A percentile compares a stretch with the other conserved stretches of the same genome.
Conservation (phyloP, 2,797 vertebrate genomes). For the Ambastaia sidthimunki region DNA sequence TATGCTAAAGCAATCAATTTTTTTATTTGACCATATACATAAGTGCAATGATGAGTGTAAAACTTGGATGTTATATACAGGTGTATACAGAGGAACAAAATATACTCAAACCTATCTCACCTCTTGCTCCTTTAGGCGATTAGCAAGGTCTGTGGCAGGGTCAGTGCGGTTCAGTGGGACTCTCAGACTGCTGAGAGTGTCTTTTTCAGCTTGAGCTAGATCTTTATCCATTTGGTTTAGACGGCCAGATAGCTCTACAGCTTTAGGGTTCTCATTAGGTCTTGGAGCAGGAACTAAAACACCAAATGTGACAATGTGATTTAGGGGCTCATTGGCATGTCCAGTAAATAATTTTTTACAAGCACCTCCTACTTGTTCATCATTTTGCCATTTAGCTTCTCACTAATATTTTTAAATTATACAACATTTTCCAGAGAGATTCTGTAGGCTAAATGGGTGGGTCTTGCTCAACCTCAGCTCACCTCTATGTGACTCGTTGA, state of each 20-base stretch:
- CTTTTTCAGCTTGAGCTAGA: slow-evolving; percentile 78
- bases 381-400: not conserved
- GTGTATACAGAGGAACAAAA: not conserved
- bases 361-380: not conserved
- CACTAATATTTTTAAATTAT: too few relatives aligned
- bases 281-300: slow-evolving; percentile 66
- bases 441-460: too few relatives aligned
- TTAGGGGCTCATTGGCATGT: not conserved
- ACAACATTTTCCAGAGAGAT: too few relatives aligned
- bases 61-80: not conserved
- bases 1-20: too few relatives aligned
- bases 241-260: slow-evolving; percentile 74
- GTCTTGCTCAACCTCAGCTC: not conserved
- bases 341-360: not conserved
- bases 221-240: slow-evolving; percentile 82
- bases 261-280: slow-evolving; percentile 76
- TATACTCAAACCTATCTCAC: slow-evolving; percentile 68
- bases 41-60: too few relatives aligned
- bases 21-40: too few relatives aligned
- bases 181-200: slow-evolving; percentile 80
- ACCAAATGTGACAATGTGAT: slow-evolving; percentile 6
- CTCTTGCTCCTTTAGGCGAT: slow-evolving; percentile 86
- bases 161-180: slow-evolving; percentile 80
- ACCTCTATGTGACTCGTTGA: not conserved
- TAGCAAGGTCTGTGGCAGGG: slow-evolving; percentile 82